Evolutionary conservation across 2,113 vertebrate species (phyloP).

Genomic region (Psilopsiagon aurifrons): DNA sequence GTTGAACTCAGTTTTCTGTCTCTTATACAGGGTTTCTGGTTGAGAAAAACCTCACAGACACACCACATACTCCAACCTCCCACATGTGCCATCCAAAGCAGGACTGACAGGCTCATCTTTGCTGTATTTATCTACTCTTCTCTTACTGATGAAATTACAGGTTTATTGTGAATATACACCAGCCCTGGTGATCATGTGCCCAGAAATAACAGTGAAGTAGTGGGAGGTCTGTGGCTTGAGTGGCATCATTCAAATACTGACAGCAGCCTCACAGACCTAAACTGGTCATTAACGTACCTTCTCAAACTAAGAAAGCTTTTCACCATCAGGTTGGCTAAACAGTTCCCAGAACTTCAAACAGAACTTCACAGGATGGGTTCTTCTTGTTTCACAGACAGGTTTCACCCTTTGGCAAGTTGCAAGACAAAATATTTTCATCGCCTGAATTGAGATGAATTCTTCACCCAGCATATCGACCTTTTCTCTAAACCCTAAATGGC

Average conservation of each 20-base stretch:
- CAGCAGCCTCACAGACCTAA: neutral
- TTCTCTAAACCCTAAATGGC: slow-evolving; percentile 17
- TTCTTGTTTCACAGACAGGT: neutral
- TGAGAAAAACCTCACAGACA: neutral
- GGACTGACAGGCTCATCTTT: neutral
- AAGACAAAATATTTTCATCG: neutral
- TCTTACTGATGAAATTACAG: slow-evolving; percentile 35
- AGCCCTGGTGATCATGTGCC: neutral
- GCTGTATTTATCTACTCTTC: neutral
- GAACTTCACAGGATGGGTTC: neutral
- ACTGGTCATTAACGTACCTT: neutral
- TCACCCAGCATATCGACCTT: slow-evolving; percentile 21
- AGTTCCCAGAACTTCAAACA: neutral
- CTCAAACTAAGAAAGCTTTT: neutral
- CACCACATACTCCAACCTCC: neutral
- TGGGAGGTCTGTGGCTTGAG: slow-evolving; percentile 1
- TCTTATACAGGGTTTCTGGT: neutral
- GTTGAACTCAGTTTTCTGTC: neutral
- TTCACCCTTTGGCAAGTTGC: neutral
- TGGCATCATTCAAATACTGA: neutral
- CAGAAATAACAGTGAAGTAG: neutral
- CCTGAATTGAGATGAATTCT: neutral
- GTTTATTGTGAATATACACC: neutral
- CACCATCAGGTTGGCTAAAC: neutral
- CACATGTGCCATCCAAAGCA: neutral